Evolutionary conservation across 2,888 invertebrate species (phyloP).

Genomic region (Limnephilus lunatus): DNA sequence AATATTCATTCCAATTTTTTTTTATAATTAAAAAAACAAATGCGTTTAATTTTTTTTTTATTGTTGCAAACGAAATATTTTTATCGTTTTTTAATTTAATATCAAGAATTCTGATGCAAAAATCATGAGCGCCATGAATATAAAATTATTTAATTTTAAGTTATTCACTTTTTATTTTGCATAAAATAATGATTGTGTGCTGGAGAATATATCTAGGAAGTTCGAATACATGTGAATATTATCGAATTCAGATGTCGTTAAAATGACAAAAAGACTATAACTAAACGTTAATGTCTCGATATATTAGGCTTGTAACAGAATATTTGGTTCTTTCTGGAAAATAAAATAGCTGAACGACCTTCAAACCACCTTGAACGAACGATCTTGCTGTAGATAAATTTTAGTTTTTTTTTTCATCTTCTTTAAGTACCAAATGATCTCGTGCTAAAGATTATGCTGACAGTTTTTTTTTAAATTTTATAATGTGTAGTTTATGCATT

Average conservation of each 20-base stretch:
- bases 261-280: slow-evolving; percentile 16
- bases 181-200: neutral
- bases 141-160: neutral
- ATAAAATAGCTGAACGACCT: slow-evolving; percentile 2
- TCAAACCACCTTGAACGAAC: slow-evolving; percentile 10
- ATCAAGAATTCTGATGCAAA: neutral
- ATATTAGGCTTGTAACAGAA: neutral
- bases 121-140: neutral
- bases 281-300: neutral
- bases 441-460: neutral
- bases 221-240: neutral
- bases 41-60: too few species aligned
- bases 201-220: neutral
- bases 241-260: neutral
- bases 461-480: neutral
- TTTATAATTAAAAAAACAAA: neutral
- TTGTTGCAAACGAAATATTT: neutral
- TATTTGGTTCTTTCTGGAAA: neutral
- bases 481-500: neutral
- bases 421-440: neutral
- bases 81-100: neutral
- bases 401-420: neutral
- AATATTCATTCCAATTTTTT: neutral
- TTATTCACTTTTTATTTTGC: neutral
- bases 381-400: neutral